A percentile compares a stretch with the other conserved stretches of the same genome.
Conservation (phyloP, 2,113 vertebrate genomes). For the Poeciliopsis retropinna region DNA sequence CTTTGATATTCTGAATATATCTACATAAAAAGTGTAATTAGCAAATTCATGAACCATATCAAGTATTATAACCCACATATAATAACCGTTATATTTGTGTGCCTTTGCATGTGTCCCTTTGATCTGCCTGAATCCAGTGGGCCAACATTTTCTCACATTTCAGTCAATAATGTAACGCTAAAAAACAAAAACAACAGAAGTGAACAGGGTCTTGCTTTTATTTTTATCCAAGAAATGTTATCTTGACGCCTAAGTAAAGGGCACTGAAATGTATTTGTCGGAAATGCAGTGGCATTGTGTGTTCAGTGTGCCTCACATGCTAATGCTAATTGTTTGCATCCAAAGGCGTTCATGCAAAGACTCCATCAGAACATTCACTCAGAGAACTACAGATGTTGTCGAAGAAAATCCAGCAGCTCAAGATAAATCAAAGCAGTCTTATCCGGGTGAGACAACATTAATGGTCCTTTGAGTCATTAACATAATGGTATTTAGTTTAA, state of each 20-base stretch:
- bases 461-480: not conserved
- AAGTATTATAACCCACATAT: not conserved
- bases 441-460: not conserved
- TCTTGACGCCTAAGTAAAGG: not conserved
- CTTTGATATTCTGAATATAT: not conserved
- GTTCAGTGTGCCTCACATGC: not conserved
- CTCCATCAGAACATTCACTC: constrained; percentile 52
- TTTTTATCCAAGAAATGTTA: not conserved
- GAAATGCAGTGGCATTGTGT: not conserved
- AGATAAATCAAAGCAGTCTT: constrained; percentile 38
- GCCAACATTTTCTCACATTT: not conserved
- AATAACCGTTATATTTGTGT: not conserved
- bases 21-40: too few species aligned
- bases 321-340: constrained; percentile 12
- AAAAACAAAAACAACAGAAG: not conserved
- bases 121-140: too few species aligned
- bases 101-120: not conserved
- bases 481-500: not conserved
- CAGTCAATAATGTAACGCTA: not conserved
- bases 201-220: not conserved
- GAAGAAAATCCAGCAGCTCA: constrained; percentile 69
- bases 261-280: not conserved
- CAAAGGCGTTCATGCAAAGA: constrained; percentile 56
- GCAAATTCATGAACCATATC: not conserved
- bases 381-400: constrained; percentile 63